Percentiles rank a stretch among this genome's conserved stretches.
These are phyloP conservation scores for Brenthis hecate DNA, from an alignment of 2,888 invertebrate genomes.

Conservation along the genomic window DNA sequence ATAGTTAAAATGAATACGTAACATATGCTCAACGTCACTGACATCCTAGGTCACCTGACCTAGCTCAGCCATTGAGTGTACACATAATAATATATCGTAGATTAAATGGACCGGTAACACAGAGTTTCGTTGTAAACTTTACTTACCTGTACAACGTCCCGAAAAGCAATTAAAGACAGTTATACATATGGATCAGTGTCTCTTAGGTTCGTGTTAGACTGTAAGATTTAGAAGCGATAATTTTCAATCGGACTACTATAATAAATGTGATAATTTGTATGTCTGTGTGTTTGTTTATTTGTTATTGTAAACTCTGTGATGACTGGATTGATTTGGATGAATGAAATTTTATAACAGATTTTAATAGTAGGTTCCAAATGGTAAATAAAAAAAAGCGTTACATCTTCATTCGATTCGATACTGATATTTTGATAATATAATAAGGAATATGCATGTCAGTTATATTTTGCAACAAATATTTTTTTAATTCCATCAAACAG, in stretches of 20 bases:
- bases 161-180: constrained; percentile 64
- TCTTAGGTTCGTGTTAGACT: constrained; percentile 17
- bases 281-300: neutral
- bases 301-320: neutral
- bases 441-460: no score
- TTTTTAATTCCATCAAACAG: no score
- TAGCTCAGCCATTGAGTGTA: constrained; percentile 21
- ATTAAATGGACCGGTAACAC: constrained; percentile 39
- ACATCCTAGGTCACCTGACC: constrained; percentile 17
- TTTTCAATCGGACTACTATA: neutral
- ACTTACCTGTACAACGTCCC: constrained; percentile 46
- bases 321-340: no score
- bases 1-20: neutral
- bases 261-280: neutral
- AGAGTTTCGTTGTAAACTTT: constrained; percentile 40
- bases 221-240: constrained; percentile 1
- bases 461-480: no score
- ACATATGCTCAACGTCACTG: constrained; percentile 1
- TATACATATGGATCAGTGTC: constrained; percentile 44
- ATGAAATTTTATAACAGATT: no score
- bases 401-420: no score
- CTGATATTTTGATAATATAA: no score
- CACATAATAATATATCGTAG: constrained; percentile 23
- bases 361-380: no score
- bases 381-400: no score